Conservation (phyloP, 2,888 invertebrate species). For the Notocelia uddmanniana region DNA sequence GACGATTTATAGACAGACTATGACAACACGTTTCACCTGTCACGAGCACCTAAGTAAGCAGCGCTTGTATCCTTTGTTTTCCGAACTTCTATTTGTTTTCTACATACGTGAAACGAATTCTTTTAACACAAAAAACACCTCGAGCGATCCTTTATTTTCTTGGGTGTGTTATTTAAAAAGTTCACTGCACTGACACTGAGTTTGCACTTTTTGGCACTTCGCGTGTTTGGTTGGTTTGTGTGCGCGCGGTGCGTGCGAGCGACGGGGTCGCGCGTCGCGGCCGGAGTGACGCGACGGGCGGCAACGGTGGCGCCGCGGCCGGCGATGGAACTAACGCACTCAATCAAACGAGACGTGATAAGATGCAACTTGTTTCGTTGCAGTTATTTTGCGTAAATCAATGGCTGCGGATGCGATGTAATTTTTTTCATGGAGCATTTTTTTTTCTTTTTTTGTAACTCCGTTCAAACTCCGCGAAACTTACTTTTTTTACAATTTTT, state of each 20-base stretch:
- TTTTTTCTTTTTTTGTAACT: not conserved
- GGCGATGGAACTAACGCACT: conserved; percentile 56
- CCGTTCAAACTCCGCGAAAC: not conserved
- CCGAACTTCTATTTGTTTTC: conserved; percentile 76
- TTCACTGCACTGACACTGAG: conserved; percentile 71
- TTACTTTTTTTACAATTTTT: conserved; percentile 42
- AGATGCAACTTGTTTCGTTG: conserved; percentile 49
- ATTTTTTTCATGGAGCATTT: not conserved
- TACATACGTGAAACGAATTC: conserved; percentile 79
- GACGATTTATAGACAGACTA: conserved; percentile 65
- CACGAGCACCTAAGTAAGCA: conserved; percentile 80
- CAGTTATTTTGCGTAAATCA: conserved; percentile 30
- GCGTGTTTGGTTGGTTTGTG: conserved; percentile 60
- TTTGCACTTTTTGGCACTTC: conserved; percentile 53
- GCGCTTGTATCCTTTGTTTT: conserved; percentile 78
- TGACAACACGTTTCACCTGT: conserved; percentile 69
- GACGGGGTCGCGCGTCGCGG: conserved; percentile 78
- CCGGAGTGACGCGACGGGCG: conserved; percentile 75
- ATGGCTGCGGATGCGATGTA: conserved; percentile 62
- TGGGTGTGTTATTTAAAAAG: conserved; percentile 61
- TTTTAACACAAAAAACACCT: conserved; percentile 75
- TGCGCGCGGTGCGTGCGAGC: conserved; percentile 64
- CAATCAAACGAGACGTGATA: conserved; percentile 65
- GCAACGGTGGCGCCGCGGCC: conserved; percentile 65
- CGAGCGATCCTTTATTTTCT: conserved; percentile 69